Percentiles rank a stretch among this genome's conserved stretches.
These are phyloP conservation scores for Neria commutata DNA, from an alignment of 2,888 invertebrate species.

Conservation along the genomic window DNA sequence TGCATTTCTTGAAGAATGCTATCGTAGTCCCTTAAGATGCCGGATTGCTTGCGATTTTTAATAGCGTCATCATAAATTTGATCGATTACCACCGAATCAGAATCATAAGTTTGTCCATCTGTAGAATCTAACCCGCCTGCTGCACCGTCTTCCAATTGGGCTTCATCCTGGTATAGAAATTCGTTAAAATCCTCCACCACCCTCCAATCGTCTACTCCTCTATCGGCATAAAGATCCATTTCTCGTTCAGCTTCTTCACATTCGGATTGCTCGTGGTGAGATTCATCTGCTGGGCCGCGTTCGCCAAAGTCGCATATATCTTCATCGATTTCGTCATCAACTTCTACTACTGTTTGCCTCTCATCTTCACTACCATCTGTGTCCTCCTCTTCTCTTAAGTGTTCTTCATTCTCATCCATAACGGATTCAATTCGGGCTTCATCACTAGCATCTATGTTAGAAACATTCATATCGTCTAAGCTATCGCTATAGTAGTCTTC, in stretches of 20 bases:
- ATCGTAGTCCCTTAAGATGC: constrained; percentile 57
- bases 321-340: constrained; percentile 58
- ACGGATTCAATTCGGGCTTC: neutral
- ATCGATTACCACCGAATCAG: constrained; percentile 55
- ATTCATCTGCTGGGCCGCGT: constrained; percentile 56
- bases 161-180: constrained; percentile 28
- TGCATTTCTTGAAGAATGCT: constrained; percentile 50
- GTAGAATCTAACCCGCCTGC: constrained; percentile 42
- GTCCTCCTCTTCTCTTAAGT: constrained; percentile 40
- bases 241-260: constrained; percentile 60
- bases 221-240: constrained; percentile 52
- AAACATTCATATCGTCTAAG: neutral
- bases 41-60: constrained; percentile 56
- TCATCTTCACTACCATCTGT: constrained; percentile 58
- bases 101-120: constrained; percentile 40
- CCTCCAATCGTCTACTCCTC: constrained; percentile 55
- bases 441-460: neutral
- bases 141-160: constrained; percentile 46
- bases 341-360: constrained; percentile 58
- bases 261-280: constrained; percentile 59
- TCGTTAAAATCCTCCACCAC: constrained; percentile 39
- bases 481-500: constrained; percentile 46
- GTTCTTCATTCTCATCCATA: constrained; percentile 22
- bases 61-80: constrained; percentile 59
- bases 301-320: constrained; percentile 58